phyloP scores from a whole-genome alignment of 2,113 vertebrate genomes.

The Danio rerio region GRCz12tu NC_133187.1:23281001-23281500 shows the following conservation, averaged over 20 bases:
- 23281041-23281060: too few relatives aligned
- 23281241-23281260: not conserved
- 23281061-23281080: slow-evolving; percentile 62
- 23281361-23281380: slow-evolving; percentile 4
- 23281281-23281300: not conserved
- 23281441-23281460: not conserved
- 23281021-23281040: too few relatives aligned
- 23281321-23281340: not conserved
- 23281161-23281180: slow-evolving; percentile 75
- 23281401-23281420: not conserved
- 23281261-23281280: not conserved
- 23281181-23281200: slow-evolving; percentile 48
- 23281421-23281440: not conserved
- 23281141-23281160: slow-evolving; percentile 72
- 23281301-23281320: not conserved
- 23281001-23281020: too few relatives aligned
- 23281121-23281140: slow-evolving; percentile 79
- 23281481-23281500: not conserved
- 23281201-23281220: slow-evolving; percentile 29
- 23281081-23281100: slow-evolving; percentile 66
- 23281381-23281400: not conserved
- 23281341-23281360: not conserved
- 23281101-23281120: slow-evolving; percentile 74
- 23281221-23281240: not conserved
- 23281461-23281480: not conserved